phyloP scores from a whole-genome alignment of 2,797 vertebrate species.

The Forpus xanthops region DNA sequence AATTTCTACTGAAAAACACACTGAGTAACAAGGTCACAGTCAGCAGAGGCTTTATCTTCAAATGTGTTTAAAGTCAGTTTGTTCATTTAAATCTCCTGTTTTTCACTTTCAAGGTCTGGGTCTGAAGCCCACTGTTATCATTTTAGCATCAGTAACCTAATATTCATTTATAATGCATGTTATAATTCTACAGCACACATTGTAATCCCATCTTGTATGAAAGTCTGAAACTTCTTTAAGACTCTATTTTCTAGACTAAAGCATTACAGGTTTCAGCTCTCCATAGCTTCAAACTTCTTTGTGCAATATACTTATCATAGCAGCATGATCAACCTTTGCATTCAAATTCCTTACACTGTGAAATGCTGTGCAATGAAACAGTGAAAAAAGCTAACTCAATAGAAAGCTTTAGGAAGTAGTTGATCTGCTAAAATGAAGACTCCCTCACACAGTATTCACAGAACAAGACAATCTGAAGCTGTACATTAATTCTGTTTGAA shows the following conservation, averaged over 20 bases:
- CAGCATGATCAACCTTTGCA: background rate
- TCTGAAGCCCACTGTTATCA: background rate
- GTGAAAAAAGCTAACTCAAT: background rate
- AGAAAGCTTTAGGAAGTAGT: background rate
- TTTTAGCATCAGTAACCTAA: background rate
- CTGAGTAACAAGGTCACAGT: background rate
- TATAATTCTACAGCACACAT: background rate
- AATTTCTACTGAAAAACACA: background rate
- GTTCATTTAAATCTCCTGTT: background rate
- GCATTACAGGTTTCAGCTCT: background rate
- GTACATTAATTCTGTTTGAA: background rate
- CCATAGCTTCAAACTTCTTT: background rate
- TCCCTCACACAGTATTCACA: background rate
- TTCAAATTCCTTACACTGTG: background rate
- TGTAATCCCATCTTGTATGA: background rate
- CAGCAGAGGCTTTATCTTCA: background rate
- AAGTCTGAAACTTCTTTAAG: background rate
- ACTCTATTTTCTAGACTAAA: background rate
- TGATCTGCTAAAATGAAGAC: background rate
- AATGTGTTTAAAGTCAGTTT: background rate
- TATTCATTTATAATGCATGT: background rate
- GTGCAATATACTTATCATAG: background rate
- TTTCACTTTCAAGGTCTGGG: background rate
- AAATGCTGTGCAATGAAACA: background rate
- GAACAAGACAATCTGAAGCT: background rate